Percentiles rank a stretch among this genome's conserved stretches.
Conservation (phyloP, 2,113 vertebrate genomes). For the Scomber japonicus region DNA sequence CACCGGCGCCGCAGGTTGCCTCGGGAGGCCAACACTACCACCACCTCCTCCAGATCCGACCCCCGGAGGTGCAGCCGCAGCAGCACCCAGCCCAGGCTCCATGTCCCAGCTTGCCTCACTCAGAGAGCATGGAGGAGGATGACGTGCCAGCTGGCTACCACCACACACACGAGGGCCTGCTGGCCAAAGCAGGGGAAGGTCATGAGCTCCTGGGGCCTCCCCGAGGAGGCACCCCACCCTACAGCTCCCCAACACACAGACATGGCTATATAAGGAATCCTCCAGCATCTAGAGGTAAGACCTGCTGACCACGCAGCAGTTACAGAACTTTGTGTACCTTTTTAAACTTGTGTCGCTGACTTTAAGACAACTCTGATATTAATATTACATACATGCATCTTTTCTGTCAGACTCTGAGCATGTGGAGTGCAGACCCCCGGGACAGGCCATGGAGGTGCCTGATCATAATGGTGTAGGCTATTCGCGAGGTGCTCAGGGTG, state of each 20-base stretch:
- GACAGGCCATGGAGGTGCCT: constrained; percentile 90
- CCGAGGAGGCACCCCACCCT: constrained; percentile 84
- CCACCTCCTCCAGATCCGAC: constrained; percentile 93
- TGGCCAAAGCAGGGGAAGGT: constrained; percentile 89
- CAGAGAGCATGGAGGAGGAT: constrained; percentile 99
- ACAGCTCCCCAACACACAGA: constrained; percentile 88
- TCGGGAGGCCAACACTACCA: constrained; percentile 89
- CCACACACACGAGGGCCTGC: constrained; percentile 85
- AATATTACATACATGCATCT: neutral
- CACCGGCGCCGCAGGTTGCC: constrained; percentile 74
- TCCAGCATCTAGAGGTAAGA: constrained; percentile 87
- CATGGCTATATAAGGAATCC: constrained; percentile 80
- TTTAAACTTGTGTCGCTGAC: too few species aligned
- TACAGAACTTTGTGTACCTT: neutral
- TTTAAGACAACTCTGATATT: neutral
- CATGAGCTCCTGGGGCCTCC: constrained; percentile 90
- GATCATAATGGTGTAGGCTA: constrained; percentile 92
- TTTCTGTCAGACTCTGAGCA: constrained; percentile 81
- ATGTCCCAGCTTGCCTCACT: constrained; percentile 86
- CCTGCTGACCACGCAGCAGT: neutral
- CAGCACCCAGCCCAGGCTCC: constrained; percentile 75
- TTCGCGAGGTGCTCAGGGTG: constrained; percentile 81
- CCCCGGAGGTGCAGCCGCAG: constrained; percentile 76
- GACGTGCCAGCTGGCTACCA: constrained; percentile 86
- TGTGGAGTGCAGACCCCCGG: constrained; percentile 87